Conservation (phyloP, 2,888 invertebrate genomes). For the Boloria selene region DNA sequence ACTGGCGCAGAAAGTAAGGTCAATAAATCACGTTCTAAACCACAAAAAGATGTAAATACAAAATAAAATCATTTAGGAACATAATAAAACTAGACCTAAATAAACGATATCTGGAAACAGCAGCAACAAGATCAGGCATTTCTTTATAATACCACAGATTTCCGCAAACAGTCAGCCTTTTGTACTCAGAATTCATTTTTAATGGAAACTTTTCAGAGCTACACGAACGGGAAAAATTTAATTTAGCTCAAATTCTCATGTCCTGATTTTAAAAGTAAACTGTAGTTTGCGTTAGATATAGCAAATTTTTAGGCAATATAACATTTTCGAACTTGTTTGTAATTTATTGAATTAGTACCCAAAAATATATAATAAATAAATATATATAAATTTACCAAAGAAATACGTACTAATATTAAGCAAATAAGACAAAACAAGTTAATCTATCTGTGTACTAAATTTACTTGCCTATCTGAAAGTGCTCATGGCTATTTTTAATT, state of each 20-base stretch:
- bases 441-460: no score
- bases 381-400: no score
- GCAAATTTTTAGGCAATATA: not conserved
- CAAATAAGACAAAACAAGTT: no score
- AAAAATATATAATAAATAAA: no score
- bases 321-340: no score
- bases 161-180: conserved; percentile 25
- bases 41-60: not conserved
- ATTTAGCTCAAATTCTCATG: conserved; percentile 11
- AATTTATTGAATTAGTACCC: no score
- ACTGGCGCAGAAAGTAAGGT: no score
- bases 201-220: conserved; percentile 21
- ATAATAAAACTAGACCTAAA: conserved; percentile 28
- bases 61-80: conserved; percentile 11
- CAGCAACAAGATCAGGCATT: conserved; percentile 22
- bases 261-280: conserved; percentile 4
- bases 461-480: no score
- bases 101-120: conserved; percentile 25
- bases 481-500: no score
- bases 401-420: no score
- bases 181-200: conserved; percentile 25
- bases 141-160: conserved; percentile 27
- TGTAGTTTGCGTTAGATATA: not conserved
- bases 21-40: no score
- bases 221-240: conserved; percentile 21